These are phyloP conservation scores for Rhinella marina DNA, from an alignment of 2,797 vertebrate species.

Conservation along the genomic window DNA sequence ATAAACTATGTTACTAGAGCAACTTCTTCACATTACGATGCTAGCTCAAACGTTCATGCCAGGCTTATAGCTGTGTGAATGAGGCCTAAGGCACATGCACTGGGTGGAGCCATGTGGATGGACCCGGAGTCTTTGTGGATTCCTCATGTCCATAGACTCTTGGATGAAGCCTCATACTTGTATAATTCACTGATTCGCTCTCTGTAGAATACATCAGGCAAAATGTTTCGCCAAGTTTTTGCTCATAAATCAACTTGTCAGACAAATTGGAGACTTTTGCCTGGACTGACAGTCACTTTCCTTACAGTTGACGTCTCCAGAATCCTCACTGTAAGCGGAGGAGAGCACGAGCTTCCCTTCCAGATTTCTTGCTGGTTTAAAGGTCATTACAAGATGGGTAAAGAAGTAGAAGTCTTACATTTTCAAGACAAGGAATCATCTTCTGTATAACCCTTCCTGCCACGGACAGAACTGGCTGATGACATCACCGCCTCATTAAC, in stretches of 20 bases:
- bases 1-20: too few species aligned
- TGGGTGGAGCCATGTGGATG: too few species aligned
- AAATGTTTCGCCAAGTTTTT: background rate
- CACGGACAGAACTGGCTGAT: background rate
- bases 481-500: background rate
- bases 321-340: background rate
- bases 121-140: too few species aligned
- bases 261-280: background rate
- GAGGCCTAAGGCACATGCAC: too few species aligned
- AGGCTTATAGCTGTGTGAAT: too few species aligned
- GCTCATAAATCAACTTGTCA: too few species aligned
- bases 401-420: background rate
- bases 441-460: background rate
- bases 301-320: background rate
- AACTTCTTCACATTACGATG: too few species aligned
- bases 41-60: too few species aligned
- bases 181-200: too few species aligned
- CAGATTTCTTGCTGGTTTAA: conserved; percentile 6
- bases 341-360: background rate
- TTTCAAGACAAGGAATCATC: background rate
- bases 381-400: conserved; percentile 29
- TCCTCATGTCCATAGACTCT: too few species aligned
- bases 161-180: too few species aligned
- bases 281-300: background rate
- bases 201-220: too few species aligned